phyloP scores from a whole-genome alignment of 1,140 invertebrate species.

The Trachelipus rathkii region DNA sequence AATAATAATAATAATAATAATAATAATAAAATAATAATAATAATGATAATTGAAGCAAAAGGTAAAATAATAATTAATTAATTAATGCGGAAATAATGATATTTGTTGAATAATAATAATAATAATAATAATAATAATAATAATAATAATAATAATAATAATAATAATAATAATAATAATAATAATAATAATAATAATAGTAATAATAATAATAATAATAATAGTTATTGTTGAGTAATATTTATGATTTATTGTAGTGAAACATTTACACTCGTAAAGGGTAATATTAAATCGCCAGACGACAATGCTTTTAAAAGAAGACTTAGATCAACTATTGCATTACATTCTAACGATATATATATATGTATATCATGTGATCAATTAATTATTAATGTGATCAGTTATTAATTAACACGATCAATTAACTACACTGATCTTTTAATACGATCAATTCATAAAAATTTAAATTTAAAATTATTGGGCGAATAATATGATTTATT shows the following conservation, averaged over 20 bases:
- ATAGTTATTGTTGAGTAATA: neutral
- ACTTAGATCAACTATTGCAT: neutral
- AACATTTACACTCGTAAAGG: neutral
- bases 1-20: no score
- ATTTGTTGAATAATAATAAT: no score
- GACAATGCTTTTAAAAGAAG: neutral
- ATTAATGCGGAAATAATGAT: no score
- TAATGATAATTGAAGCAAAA: no score
- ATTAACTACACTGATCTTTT: no score
- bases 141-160: neutral
- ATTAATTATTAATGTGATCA: neutral
- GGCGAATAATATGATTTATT: no score
- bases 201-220: constrained; percentile 14
- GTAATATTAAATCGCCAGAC: neutral
- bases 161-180: neutral
- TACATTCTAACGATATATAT: neutral
- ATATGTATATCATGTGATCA: neutral
- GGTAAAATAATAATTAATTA: no score
- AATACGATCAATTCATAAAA: no score
- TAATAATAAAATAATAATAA: no score
- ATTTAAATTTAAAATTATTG: no score
- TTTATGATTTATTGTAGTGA: neutral
- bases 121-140: no score
- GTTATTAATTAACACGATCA: neutral
- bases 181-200: neutral